Percentiles rank a stretch among this genome's conserved stretches.
These are phyloP conservation scores for Urocyon cinereoargenteus DNA, from an alignment of 2,797 vertebrate genomes.

Conservation along the genomic window DNA sequence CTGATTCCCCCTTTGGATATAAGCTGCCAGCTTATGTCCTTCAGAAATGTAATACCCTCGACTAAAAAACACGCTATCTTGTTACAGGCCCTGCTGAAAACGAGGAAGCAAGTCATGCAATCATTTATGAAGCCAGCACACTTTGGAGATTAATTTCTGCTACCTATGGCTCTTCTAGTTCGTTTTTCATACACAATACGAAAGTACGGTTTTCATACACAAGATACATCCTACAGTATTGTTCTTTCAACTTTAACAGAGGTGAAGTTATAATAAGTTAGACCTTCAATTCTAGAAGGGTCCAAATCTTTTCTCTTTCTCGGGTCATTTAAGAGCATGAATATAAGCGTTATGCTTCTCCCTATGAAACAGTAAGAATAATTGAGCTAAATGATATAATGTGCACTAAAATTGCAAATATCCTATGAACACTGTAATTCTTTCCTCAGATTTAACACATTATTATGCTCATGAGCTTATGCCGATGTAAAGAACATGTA, in stretches of 20 bases:
- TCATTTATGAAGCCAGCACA: conserved; percentile 53
- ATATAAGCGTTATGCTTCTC: neutral
- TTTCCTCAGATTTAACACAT: neutral
- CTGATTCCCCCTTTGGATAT: neutral
- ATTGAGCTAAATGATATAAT: neutral
- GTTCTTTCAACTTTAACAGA: neutral
- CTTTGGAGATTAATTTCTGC: neutral
- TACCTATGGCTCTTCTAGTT: conserved; percentile 4
- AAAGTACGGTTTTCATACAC: neutral
- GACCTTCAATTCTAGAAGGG: neutral
- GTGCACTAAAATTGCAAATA: neutral
- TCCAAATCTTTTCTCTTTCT: neutral
- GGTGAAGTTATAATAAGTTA: neutral
- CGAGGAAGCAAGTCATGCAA: neutral
- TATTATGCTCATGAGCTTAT: neutral
- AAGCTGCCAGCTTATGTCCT: conserved; percentile 6
- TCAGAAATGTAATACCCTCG: conserved; percentile 50
- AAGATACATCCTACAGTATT: neutral
- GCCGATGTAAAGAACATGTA: neutral
- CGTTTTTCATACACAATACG: conserved; percentile 28
- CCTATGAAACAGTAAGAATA: neutral
- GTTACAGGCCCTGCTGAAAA: conserved; percentile 45
- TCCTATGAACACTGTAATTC: neutral
- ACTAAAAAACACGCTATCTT: conserved; percentile 41
- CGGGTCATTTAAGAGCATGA: neutral